Conservation (phyloP, 2,113 vertebrate species). For the Camarhynchus parvulus region DNA sequence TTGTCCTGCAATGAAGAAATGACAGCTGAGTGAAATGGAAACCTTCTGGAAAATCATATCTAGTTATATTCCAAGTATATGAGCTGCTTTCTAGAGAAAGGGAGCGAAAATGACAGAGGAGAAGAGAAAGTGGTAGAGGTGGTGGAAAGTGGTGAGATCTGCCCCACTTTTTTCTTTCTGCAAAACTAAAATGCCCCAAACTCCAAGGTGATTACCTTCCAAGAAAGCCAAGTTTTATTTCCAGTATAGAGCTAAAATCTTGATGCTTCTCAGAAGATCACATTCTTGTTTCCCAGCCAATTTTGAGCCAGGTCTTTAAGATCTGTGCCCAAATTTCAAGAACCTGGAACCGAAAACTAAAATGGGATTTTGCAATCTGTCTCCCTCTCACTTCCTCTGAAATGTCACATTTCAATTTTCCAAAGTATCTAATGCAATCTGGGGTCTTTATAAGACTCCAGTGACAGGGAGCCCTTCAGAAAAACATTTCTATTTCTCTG, state of each 20-base stretch:
- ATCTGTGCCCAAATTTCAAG: neutral
- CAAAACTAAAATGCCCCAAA: neutral
- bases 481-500: neutral
- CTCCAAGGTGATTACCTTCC: neutral
- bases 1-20: neutral
- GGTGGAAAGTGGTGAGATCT: neutral
- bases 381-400: neutral
- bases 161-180: neutral
- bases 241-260: neutral
- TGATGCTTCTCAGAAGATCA: accelerated
- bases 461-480: neutral
- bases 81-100: neutral
- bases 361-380: neutral
- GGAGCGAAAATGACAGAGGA: neutral
- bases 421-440: neutral
- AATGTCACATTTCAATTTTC: neutral
- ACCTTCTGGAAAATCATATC: neutral
- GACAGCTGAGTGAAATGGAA: neutral
- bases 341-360: neutral
- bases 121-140: neutral
- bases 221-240: neutral
- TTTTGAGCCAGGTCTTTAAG: neutral
- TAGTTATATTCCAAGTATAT: neutral
- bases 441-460: neutral
- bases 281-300: neutral